These are phyloP conservation scores for Chelon auratus DNA, from an alignment of 2,797 vertebrate genomes.

Conservation along the genomic window DNA sequence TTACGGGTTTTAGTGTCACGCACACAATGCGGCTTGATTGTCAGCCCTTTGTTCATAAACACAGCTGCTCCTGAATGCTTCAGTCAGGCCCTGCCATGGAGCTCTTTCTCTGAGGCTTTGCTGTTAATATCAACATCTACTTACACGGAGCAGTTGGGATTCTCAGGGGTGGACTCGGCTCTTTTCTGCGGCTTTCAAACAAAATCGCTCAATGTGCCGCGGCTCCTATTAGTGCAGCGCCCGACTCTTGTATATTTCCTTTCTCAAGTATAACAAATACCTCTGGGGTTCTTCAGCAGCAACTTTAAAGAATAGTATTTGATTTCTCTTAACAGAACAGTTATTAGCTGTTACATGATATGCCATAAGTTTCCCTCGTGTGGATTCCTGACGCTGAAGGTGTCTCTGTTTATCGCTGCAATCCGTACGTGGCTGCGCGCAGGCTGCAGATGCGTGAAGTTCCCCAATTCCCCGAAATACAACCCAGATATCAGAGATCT, in stretches of 20 bases:
- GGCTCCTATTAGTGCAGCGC: constrained; percentile 44
- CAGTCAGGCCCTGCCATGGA: constrained; percentile 55
- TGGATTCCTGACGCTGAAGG: constrained; percentile 32
- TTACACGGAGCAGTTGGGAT: constrained; percentile 45
- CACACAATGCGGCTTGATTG: constrained; percentile 58
- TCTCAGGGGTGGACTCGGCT: constrained; percentile 66
- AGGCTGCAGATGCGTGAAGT: constrained; percentile 18
- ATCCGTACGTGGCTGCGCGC: constrained; percentile 34
- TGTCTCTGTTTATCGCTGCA: constrained; percentile 33
- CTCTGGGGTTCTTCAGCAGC: constrained; percentile 51
- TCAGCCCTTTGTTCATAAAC: constrained; percentile 68
- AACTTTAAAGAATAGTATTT: constrained; percentile 53
- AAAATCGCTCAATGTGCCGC: constrained; percentile 59
- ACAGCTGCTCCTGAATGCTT: constrained; percentile 48
- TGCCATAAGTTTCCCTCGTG: constrained; percentile 29
- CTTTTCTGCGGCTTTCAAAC: constrained; percentile 68
- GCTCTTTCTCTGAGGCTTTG: constrained; percentile 55
- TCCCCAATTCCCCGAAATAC: constrained; percentile 37
- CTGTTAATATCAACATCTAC: constrained; percentile 70
- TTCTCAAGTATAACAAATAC: constrained; percentile 65
- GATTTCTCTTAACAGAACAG: constrained; percentile 54
- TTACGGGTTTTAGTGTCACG: constrained; percentile 53
- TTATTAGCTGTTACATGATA: constrained; percentile 48
- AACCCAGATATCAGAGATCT: constrained; percentile 18
- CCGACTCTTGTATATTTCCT: constrained; percentile 45